Evolutionary conservation across 2,797 vertebrate species (phyloP).

Genomic region (Enteromius treurensis): DNA sequence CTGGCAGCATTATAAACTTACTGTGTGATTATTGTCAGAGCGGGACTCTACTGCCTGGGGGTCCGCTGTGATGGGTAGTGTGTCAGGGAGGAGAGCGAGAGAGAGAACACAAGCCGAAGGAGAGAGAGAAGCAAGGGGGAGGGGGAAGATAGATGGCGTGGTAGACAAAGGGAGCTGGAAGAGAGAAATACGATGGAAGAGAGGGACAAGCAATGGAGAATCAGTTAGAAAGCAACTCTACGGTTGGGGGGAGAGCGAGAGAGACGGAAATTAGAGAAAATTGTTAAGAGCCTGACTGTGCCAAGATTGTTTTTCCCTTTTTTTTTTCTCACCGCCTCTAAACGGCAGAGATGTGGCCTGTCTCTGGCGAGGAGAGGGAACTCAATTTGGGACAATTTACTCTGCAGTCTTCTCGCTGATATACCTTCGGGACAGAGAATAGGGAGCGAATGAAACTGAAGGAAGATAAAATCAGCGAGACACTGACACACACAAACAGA

Average conservation of each 20-base stretch:
- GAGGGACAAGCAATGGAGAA: slow-evolving; percentile 44
- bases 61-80: slow-evolving; percentile 72
- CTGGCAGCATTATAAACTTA: slow-evolving; percentile 75
- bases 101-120: slow-evolving; percentile 32
- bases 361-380: slow-evolving; percentile 94
- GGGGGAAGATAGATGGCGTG: slow-evolving; percentile 44
- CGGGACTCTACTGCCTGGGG: slow-evolving; percentile 73
- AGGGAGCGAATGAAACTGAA: slow-evolving; percentile 97
- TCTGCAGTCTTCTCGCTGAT: slow-evolving; percentile 91
- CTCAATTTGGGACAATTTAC: slow-evolving; percentile 99
- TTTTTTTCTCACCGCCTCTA: slow-evolving; percentile 58
- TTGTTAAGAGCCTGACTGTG: slow-evolving; percentile 85
- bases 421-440: slow-evolving; percentile 92
- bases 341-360: slow-evolving; percentile 90
- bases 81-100: slow-evolving; percentile 71
- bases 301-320: slow-evolving; percentile 85
- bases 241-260: slow-evolving; percentile 8
- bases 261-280: slow-evolving; percentile 64
- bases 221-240: slow-evolving; percentile 33
- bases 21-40: slow-evolving; percentile 76
- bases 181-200: slow-evolving; percentile 41
- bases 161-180: slow-evolving; percentile 53
- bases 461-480: slow-evolving; percentile 96
- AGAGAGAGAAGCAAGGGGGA: slow-evolving; percentile 38
- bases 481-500: slow-evolving; percentile 61